Evolutionary conservation across 1,140 invertebrate genomes (phyloP).

Genomic region (Neodiprion fabricii): DNA sequence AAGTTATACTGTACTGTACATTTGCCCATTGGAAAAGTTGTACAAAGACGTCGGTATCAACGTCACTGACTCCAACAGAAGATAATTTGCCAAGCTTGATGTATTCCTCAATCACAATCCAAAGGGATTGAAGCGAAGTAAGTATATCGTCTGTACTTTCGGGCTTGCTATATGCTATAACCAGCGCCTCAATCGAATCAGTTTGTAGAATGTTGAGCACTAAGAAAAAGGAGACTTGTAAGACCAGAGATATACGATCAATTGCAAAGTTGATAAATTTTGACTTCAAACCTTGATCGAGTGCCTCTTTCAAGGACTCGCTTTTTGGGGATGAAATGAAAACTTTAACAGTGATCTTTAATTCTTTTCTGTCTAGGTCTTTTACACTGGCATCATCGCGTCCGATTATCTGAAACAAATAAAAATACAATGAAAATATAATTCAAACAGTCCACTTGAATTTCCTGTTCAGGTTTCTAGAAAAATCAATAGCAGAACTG

Average conservation of each 20-base stretch:
- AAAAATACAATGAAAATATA: conserved; percentile 33
- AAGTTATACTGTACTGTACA: conserved; percentile 52
- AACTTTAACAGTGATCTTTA: conserved; percentile 68
- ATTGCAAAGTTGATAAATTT: conserved; percentile 41
- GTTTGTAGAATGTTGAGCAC: conserved; percentile 71
- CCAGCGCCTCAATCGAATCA: conserved; percentile 75
- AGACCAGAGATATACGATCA: conserved; percentile 23
- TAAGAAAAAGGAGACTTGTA: conserved; percentile 54
- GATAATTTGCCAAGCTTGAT: conserved; percentile 70
- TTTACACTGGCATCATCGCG: conserved; percentile 39
- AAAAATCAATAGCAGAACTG: conserved; percentile 64
- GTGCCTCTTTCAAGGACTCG: conserved; percentile 56
- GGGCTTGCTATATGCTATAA: conserved; percentile 71
- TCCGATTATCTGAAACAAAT: conserved; percentile 38
- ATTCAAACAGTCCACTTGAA: conserved; percentile 67
- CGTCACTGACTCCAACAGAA: conserved; percentile 86
- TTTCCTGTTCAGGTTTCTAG: conserved; percentile 66
- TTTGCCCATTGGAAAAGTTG: conserved; percentile 79
- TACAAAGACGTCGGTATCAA: conserved; percentile 82
- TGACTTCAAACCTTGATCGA: conserved; percentile 57
- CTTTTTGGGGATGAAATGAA: conserved; percentile 60
- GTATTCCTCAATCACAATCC: conserved; percentile 76
- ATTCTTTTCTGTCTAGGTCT: conserved; percentile 60
- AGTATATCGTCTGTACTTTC: conserved; percentile 61
- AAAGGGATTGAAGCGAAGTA: conserved; percentile 72